Evolutionary conservation across 2,797 vertebrate genomes (phyloP).

Genomic region (Molossus alvarezi): DNA sequence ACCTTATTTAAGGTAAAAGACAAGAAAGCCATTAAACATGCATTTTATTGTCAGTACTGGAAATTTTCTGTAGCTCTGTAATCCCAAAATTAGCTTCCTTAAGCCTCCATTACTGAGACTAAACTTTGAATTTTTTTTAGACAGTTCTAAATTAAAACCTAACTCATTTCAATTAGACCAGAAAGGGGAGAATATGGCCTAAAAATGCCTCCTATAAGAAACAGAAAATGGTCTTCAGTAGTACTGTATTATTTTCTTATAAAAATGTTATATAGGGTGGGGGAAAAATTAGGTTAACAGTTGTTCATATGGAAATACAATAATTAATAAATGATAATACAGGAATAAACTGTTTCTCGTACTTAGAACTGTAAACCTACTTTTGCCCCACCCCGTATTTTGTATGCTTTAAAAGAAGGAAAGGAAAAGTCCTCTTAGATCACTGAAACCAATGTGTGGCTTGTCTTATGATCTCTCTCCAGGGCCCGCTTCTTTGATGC

Average conservation of each 20-base stretch:
- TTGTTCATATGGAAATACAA: background rate
- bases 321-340: background rate
- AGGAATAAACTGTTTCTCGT: background rate
- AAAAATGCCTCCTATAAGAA: background rate
- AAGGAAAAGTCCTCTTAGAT: background rate
- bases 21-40: conserved; percentile 5
- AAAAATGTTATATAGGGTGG: background rate
- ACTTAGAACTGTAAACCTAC: background rate
- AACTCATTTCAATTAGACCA: conserved; percentile 43
- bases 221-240: background rate
- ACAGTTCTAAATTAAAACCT: conserved; percentile 49
- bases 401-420: conserved; percentile 1
- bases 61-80: background rate
- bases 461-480: conserved; percentile 81
- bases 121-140: conserved; percentile 46
- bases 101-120: conserved; percentile 17
- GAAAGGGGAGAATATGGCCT: conserved; percentile 50
- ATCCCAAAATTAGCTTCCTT: conserved; percentile 54
- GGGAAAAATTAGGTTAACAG: background rate
- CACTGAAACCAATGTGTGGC: conserved; percentile 55
- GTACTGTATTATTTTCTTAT: background rate
- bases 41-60: conserved; percentile 49
- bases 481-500: conserved; percentile 92
- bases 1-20: conserved; percentile 5
- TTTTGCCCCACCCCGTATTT: background rate